Evolutionary conservation across 2,113 vertebrate genomes (phyloP).

Genomic region (Neolamprologus cancellatus): DNA sequence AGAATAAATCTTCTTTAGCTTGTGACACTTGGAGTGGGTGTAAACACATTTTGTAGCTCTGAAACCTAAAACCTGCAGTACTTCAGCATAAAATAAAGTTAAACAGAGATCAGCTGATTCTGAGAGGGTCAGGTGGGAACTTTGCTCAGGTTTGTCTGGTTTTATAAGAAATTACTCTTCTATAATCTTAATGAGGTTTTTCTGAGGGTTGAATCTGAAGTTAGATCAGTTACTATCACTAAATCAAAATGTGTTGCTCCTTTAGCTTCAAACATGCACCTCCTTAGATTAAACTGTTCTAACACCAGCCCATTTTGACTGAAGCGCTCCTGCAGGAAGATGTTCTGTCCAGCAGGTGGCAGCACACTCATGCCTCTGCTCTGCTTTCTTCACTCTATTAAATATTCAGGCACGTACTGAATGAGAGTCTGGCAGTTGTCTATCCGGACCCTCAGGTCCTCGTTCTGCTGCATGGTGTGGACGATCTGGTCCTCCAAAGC

Average conservation of each 20-base stretch:
- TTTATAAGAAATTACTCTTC: background rate
- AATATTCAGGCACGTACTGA: slow-evolving; percentile 63
- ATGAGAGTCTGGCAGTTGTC: slow-evolving; percentile 74
- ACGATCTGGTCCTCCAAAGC: slow-evolving; percentile 80
- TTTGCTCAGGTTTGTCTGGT: background rate
- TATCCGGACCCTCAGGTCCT: slow-evolving; percentile 79
- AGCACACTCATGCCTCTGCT: background rate
- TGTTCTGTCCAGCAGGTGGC: slow-evolving; percentile 3
- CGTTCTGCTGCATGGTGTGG: slow-evolving; percentile 81
- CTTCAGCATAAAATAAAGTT: background rate
- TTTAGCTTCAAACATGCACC: background rate
- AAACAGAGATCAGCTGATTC: background rate
- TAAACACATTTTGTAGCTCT: background rate
- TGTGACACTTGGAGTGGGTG: background rate
- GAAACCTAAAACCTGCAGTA: background rate
- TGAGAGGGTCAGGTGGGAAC: background rate
- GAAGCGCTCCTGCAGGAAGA: background rate
- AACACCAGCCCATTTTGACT: background rate
- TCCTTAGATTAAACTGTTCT: background rate
- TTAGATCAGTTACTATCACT: background rate
- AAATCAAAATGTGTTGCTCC: background rate
- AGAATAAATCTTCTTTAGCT: background rate
- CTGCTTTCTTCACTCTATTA: background rate
- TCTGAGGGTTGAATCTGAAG: background rate
- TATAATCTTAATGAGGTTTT: background rate